Evolutionary conservation across 2,888 invertebrate species (phyloP), one percentile per base, ranked within the genome.

Genomic region (Belgica antarctica): DNA sequence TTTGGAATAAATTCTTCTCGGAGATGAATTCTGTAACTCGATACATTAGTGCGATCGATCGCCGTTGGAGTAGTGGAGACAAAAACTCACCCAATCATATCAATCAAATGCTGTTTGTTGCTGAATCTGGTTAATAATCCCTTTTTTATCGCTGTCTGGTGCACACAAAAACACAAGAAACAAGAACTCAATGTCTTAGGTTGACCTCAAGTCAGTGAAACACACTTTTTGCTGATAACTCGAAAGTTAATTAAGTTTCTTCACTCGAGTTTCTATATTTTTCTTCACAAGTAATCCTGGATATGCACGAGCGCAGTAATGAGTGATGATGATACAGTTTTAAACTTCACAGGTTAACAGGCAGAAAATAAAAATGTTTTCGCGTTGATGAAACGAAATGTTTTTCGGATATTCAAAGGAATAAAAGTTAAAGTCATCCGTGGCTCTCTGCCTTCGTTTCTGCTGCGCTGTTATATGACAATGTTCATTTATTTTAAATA

Each of bases 401-500:
- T 65, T 46, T 41, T 65, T 36, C 41, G 41, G 41, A 19, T 24
- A 12, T 63, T 34, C 5, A 28, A 17, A 34, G 19, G 62, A 62
- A 34, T 10, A 25, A 46, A 65, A 15, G 63, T 63, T 63, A 41
- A 65, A 65, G 46, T 65, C 65, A 68, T 68, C 68, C 27, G 68
- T n/a, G 31, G 28, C 57, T 52, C 28, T 24, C 59, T 24, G 59
- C 59, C 25, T 52, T 25, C 52, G 15, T 66, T 66, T n/a, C n/a
- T n/a, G n/a, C 15, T 65, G n/a, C 65, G n/a, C 46, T 41, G 66
- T 24, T 68, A 68, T 68, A 57, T 68, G 68, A 68, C 47, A 57
- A 28, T 68, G 68, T 68, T 68, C 68, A 68, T 57, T 68, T 68
- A 31, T 57, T 28, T 68, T 68, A 28, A 46, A 27, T 68, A 68